Evolutionary conservation across 2,888 invertebrate species (phyloP).

Genomic region (Nasonia oneida): DNA sequence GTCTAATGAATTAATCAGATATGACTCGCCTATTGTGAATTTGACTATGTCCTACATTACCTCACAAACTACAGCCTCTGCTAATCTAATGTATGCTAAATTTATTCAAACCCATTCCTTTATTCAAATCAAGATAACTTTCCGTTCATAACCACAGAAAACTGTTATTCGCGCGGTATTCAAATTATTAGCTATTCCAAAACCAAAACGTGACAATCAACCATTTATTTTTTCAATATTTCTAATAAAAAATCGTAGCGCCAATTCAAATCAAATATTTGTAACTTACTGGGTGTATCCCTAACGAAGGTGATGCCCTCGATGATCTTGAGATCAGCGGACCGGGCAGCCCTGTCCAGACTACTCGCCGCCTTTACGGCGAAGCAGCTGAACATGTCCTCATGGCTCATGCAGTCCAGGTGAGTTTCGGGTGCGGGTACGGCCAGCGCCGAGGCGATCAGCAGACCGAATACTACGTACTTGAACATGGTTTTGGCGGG

Average conservation of each 20-base stretch:
- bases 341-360: constrained; percentile 81
- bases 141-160: neutral
- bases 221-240: neutral
- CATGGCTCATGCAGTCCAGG: constrained; percentile 75
- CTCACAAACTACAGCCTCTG: neutral
- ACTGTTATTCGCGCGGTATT: neutral
- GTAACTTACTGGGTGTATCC: constrained; percentile 74
- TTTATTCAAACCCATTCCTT: constrained; percentile 6
- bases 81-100: constrained; percentile 16
- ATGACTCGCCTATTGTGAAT: neutral
- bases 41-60: neutral
- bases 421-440: constrained; percentile 72
- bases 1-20: neutral
- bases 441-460: constrained; percentile 73
- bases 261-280: neutral
- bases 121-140: constrained; percentile 8
- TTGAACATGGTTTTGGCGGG: constrained; percentile 77
- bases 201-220: neutral
- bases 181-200: neutral
- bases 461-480: constrained; percentile 74
- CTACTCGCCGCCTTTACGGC: constrained; percentile 82
- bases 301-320: constrained; percentile 82
- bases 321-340: constrained; percentile 81
- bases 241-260: no score
- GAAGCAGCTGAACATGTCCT: constrained; percentile 81